Conservation (phyloP, 2,888 invertebrate species). For the Uropetala carovei region DNA sequence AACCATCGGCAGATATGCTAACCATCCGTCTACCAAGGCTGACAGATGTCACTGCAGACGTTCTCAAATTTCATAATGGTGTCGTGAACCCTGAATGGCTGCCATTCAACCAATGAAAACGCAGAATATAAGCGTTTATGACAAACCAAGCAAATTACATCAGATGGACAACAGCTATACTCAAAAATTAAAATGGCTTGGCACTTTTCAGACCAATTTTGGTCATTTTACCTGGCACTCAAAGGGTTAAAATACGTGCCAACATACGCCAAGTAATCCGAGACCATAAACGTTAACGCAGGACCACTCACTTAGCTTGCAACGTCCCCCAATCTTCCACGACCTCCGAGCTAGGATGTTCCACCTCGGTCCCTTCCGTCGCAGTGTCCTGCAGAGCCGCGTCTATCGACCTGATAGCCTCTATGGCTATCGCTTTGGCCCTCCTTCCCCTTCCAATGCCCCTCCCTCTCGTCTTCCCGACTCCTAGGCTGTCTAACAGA, state of each 20-base stretch:
- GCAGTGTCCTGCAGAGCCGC: not conserved
- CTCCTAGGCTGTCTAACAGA: not conserved
- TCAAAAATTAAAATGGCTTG: no score
- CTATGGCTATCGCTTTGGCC: not conserved
- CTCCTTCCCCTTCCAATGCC: slow-evolving; percentile 43
- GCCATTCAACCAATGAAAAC: no score
- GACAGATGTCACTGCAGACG: no score
- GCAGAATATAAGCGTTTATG: no score
- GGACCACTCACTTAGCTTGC: not conserved
- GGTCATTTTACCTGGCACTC: no score
- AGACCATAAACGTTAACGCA: not conserved
- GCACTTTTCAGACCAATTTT: no score
- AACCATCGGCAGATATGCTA: no score
- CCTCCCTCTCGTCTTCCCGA: not conserved
- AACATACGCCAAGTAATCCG: not conserved
- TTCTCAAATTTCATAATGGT: no score
- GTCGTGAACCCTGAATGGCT: no score
- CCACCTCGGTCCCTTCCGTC: not conserved
- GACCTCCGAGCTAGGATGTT: not conserved
- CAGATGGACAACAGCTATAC: no score
- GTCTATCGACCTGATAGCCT: slow-evolving; percentile 30
- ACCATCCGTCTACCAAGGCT: no score
- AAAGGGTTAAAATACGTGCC: not conserved
- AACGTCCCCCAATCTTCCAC: not conserved
- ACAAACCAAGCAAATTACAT: no score